Evolutionary conservation across 2,888 invertebrate genomes (phyloP), one percentile per base, ranked within the genome.

Genomic region (Parnassius apollo): DNA sequence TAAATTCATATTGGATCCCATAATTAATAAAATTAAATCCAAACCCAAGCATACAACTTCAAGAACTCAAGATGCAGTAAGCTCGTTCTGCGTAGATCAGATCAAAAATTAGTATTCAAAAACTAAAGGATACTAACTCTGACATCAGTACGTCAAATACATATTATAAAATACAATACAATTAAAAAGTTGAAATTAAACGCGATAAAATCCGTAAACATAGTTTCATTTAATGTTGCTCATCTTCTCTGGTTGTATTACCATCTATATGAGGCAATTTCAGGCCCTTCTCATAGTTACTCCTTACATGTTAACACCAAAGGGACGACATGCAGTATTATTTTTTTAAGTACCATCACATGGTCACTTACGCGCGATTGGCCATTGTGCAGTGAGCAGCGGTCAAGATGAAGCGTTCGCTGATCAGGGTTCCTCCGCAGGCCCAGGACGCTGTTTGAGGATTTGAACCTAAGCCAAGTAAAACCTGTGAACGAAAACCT

Each of bases 341-440:
- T 3, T 46, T 10, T 46, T 3, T 46, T 9, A 46, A 11, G n/a
- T n/a, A n/a, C 0, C 46, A 46, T 46, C n/a, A 46, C 11, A 12
- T 12, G 11, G 3, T 22, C 2, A 22, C 54, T 54, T 18, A 54
- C 54, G 18, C 25, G 13, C 55, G 56, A 12, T 71, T 67, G 13
- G 66, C 68, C 0, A 61, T 71, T 0, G 73, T 71, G 66, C 85
- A 85, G 59, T 85, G 85, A 0, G 76, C 84, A 0, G 85, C 83
- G 0, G 85, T 83, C 22, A 85, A 69, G 0, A 85, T 72, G 66
- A 74, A 83, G 10, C 69, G 64, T 44, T 83, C 82, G 57, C 83
- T 83, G 60, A 85, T 72, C 8, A 85, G 61, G 0, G 78, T 64
- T 0, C 84, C 85, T 0, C 80, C 83, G 60, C 84, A 85, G 1